Conservation (phyloP, 2,797 vertebrate species). For the Helostoma temminkii region DNA sequence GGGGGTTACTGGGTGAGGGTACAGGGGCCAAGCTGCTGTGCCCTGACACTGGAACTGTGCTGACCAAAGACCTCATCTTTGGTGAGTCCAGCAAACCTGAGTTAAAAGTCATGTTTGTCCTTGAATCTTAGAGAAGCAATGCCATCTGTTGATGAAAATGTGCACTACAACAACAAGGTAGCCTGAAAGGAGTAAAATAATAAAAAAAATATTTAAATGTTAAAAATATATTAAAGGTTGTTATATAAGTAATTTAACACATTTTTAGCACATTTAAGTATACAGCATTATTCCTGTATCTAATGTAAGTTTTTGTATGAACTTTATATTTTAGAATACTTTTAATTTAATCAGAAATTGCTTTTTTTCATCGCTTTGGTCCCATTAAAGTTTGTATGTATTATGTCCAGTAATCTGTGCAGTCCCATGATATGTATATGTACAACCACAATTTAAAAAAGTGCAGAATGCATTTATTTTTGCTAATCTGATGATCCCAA, state of each 20-base stretch:
- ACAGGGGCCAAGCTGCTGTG: constrained; percentile 86
- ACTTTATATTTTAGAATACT: too few species aligned
- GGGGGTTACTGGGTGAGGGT: constrained; percentile 87
- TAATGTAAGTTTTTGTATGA: too few species aligned
- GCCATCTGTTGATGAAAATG: constrained; percentile 54
- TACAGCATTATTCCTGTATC: too few species aligned
- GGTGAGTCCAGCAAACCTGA: constrained; percentile 71
- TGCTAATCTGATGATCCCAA: too few species aligned
- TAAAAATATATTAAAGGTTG: neutral
- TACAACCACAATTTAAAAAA: too few species aligned
- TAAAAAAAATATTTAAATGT: neutral
- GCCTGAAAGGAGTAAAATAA: neutral
- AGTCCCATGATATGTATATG: neutral
- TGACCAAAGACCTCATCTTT: constrained; percentile 83
- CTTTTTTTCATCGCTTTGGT: neutral
- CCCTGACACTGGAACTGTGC: constrained; percentile 75
- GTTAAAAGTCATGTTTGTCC: neutral
- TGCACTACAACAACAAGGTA: constrained; percentile 18
- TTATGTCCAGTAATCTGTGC: neutral
- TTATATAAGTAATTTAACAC: too few species aligned
- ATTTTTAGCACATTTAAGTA: too few species aligned
- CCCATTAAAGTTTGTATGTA: neutral
- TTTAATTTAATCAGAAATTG: too few species aligned
- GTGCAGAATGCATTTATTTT: too few species aligned
- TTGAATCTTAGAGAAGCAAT: constrained; percentile 28